A percentile compares a stretch with the other conserved stretches of the same genome.
phyloP scores from a whole-genome alignment of 2,888 invertebrate species.

The Lathronympha strigana region DNA sequence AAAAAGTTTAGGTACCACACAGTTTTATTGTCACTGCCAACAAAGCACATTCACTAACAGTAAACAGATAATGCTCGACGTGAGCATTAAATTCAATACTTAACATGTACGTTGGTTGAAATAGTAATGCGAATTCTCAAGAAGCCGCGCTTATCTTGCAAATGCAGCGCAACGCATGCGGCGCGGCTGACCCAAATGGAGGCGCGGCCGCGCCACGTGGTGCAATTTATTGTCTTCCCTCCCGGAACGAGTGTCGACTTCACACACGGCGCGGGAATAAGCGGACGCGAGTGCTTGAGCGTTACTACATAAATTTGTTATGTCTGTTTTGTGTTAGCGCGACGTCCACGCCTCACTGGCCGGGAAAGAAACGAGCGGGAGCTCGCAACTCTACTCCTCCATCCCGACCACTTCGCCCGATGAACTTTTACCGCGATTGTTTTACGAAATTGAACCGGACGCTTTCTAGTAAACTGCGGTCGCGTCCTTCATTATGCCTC shows the following conservation, averaged over 20 bases:
- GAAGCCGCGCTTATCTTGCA: slow-evolving; percentile 34
- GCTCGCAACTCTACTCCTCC: slow-evolving; percentile 18
- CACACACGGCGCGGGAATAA: slow-evolving; percentile 43
- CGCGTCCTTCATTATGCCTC: slow-evolving; percentile 73
- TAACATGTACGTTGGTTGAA: slow-evolving; percentile 20
- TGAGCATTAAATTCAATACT: slow-evolving; percentile 12
- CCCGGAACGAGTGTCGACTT: slow-evolving; percentile 55
- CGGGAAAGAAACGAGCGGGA: slow-evolving; percentile 35
- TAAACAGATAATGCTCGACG: slow-evolving; percentile 16
- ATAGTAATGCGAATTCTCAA: slow-evolving; percentile 20
- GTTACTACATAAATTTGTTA: slow-evolving; percentile 27
- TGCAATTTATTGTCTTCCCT: slow-evolving; percentile 73
- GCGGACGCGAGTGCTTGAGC: slow-evolving; percentile 25
- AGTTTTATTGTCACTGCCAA: slow-evolving; percentile 14
- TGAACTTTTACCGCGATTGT: slow-evolving; percentile 59
- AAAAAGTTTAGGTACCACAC: slow-evolving; percentile 29
- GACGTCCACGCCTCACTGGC: slow-evolving; percentile 35
- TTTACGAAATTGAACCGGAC: slow-evolving; percentile 57
- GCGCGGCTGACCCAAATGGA: slow-evolving; percentile 64
- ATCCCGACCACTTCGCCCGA: slow-evolving; percentile 49
- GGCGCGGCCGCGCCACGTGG: slow-evolving; percentile 56
- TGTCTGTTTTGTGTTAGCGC: slow-evolving; percentile 30
- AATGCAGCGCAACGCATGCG: slow-evolving; percentile 37
- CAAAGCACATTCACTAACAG: slow-evolving; percentile 20
- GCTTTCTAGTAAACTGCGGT: slow-evolving; percentile 60